These are phyloP conservation scores for Synodontis membranacea DNA, from an alignment of 2,113 vertebrate species.

Conservation along the genomic window DNA sequence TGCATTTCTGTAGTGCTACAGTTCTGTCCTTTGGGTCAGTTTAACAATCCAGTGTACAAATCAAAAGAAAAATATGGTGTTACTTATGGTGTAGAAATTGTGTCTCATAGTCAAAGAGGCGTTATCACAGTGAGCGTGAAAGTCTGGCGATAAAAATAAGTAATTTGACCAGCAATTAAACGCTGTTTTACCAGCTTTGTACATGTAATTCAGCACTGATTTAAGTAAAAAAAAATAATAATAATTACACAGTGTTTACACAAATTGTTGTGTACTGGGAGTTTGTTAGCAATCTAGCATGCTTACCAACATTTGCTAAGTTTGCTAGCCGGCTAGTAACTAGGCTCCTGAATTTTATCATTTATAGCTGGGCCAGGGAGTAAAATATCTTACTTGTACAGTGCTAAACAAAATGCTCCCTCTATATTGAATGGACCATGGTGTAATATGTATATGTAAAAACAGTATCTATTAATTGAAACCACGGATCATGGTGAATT, in stretches of 20 bases:
- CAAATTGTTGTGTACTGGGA: neutral
- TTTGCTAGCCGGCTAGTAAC: neutral
- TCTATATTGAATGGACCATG: neutral
- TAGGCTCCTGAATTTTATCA: neutral
- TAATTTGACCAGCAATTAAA: neutral
- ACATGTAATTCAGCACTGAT: no score
- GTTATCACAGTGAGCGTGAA: neutral
- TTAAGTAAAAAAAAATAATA: no score
- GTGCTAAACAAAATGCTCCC: neutral
- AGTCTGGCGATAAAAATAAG: neutral
- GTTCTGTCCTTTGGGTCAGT: neutral
- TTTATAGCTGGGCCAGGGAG: neutral
- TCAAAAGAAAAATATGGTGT: neutral
- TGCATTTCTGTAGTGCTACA: neutral
- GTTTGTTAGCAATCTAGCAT: neutral
- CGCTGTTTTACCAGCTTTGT: no score
- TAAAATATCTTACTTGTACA: neutral
- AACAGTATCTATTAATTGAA: neutral
- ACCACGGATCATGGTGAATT: neutral
- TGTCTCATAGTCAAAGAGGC: neutral
- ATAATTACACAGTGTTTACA: neutral
- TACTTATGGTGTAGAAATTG: neutral
- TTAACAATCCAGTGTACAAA: neutral
- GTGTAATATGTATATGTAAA: neutral
- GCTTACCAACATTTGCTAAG: neutral